phyloP scores from a whole-genome alignment of 2,888 invertebrate species.

The Mimumesa dahlbomi region DNA sequence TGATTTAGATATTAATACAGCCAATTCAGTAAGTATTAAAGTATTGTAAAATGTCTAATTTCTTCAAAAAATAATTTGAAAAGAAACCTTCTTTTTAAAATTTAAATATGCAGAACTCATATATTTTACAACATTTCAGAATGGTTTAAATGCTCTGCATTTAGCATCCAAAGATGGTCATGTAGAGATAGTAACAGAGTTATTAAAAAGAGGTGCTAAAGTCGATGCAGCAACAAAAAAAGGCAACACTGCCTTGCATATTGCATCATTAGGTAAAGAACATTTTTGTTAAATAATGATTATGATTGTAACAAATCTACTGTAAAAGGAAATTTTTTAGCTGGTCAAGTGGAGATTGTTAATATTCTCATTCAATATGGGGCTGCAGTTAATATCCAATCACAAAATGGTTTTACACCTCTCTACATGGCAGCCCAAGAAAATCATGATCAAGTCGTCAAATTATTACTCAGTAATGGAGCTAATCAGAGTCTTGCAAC shows the following conservation, averaged over 20 bases:
- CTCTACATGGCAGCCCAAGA: slow-evolving; percentile 99
- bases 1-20: slow-evolving; percentile 97
- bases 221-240: slow-evolving; percentile 99
- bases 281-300: not conserved
- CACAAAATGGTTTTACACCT: slow-evolving; percentile 98
- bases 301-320: not conserved
- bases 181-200: slow-evolving; percentile 94
- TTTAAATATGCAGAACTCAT: no score
- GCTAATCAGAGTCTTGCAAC: slow-evolving; percentile 98
- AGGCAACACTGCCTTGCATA: slow-evolving; percentile 97
- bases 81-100: not conserved
- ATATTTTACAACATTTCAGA: slow-evolving; percentile 83
- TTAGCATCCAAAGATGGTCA: slow-evolving; percentile 99
- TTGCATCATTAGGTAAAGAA: slow-evolving; percentile 90
- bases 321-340: slow-evolving; percentile 76
- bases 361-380: slow-evolving; percentile 93
- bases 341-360: slow-evolving; percentile 97
- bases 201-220: slow-evolving; percentile 93
- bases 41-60: not conserved
- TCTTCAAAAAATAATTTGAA: no score
- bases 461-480: slow-evolving; percentile 93
- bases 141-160: slow-evolving; percentile 98
- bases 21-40: slow-evolving; percentile 89
- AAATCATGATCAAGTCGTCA: slow-evolving; percentile 96
- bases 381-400: slow-evolving; percentile 98